phyloP scores from a whole-genome alignment of 1,140 invertebrate genomes.

The Coelopa frigida region DNA sequence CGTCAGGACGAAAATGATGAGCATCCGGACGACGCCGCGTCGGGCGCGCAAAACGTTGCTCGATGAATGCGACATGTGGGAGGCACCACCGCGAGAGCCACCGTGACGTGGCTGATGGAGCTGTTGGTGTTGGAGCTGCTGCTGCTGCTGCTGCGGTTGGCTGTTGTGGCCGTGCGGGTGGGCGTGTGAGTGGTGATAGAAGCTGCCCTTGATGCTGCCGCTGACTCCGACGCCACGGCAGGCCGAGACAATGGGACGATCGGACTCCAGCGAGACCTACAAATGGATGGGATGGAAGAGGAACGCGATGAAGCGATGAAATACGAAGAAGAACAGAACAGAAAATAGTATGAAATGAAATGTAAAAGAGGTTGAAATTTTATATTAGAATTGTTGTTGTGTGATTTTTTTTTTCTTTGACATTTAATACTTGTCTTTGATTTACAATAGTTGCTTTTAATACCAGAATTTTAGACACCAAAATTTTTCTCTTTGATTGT shows the following conservation, averaged over 20 bases:
- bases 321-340: background rate
- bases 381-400: too few species aligned
- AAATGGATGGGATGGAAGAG: background rate
- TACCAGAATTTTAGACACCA: too few species aligned
- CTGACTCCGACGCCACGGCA: slow-evolving; percentile 36
- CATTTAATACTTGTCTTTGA: too few species aligned
- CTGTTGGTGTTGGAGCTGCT: slow-evolving; percentile 7
- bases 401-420: too few species aligned
- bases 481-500: too few species aligned
- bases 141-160: slow-evolving; percentile 13
- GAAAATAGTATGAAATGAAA: background rate
- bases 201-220: slow-evolving; percentile 17
- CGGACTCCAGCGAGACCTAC: slow-evolving; percentile 44
- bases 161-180: slow-evolving; percentile 2
- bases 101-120: slow-evolving; percentile 14
- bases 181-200: slow-evolving; percentile 9
- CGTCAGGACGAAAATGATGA: slow-evolving; percentile 72
- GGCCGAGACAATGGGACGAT: slow-evolving; percentile 42
- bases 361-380: too few species aligned
- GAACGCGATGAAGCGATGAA: too few species aligned
- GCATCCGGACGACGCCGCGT: slow-evolving; percentile 67
- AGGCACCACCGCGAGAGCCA: slow-evolving; percentile 15
- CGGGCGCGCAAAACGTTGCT: slow-evolving; percentile 61
- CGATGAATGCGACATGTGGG: slow-evolving; percentile 55
- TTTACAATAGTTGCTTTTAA: too few species aligned